phyloP scores from a whole-genome alignment of 2,797 vertebrate genomes.

The Loris lydekkerianus region DNA sequence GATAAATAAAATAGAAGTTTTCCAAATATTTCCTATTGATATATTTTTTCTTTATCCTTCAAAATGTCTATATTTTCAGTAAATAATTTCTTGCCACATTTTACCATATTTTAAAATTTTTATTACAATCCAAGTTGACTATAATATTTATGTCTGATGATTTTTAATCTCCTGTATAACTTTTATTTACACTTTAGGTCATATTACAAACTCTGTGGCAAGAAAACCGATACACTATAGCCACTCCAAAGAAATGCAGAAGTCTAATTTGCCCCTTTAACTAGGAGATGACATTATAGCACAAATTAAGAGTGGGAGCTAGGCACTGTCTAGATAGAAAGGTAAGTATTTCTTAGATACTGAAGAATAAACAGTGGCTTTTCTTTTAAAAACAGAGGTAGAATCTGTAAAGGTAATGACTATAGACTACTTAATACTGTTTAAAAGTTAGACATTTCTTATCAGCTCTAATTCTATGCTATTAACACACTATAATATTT shows the following conservation, averaged over 20 bases:
- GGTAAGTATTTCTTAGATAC: not conserved
- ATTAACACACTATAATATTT: not conserved
- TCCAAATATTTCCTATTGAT: not conserved
- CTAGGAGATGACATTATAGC: not conserved
- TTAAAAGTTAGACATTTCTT: not conserved
- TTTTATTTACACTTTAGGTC: not conserved
- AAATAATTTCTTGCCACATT: not conserved
- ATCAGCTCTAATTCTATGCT: not conserved
- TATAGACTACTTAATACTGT: not conserved
- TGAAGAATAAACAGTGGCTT: not conserved
- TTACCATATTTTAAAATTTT: conserved; percentile 8
- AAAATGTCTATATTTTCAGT: not conserved
- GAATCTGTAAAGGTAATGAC: not conserved
- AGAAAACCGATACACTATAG: not conserved
- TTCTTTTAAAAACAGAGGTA: not conserved
- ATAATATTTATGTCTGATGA: not conserved
- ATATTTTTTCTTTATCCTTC: not conserved
- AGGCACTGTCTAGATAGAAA: not conserved
- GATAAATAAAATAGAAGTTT: not conserved
- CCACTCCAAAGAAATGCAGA: not conserved
- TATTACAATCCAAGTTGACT: not conserved
- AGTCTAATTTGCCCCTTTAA: not conserved
- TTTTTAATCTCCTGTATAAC: conserved; percentile 2
- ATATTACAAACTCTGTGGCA: not conserved
- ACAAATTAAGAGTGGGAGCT: not conserved